Base-by-base conservation (phyloP, 1,140 invertebrate genomes). In the Drosophila jambulina region DNA sequence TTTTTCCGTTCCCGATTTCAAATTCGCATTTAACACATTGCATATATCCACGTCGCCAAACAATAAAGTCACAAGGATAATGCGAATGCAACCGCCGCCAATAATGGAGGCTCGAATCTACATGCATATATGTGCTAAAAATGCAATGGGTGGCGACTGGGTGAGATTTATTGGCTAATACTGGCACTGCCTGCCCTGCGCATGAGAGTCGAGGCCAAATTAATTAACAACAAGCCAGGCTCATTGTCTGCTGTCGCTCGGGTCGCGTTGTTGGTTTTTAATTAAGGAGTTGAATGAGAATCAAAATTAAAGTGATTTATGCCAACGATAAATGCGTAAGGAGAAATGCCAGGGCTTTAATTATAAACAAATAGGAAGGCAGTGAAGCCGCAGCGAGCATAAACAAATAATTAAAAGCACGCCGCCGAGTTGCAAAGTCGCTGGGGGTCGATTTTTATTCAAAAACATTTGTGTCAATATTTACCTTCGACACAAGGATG, bases 341-440 rank as follows among this genome's bases (percentile, higher is more conserved):
- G 53, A 65, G 45, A 62, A 75, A 43, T 36, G 53, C 54, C 70
- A 62, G 46, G 45, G 78, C 75, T 72, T 88, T 88, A 88, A 88
- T 88, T 88, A 88, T 90, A 88, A 84, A 88, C 74, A 88, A 88
- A 88, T 88, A 88, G 27, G 36, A 40, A 45, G 77, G 62, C 65
- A 75, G 65, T 65, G 56, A 59, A 62, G 77, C 71, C 75, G 51
- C 45, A 77, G 83, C 86, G 74, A 87, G 69, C 79, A 72, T 78
- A 88, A 88, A 84, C 84, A 88, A 84, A 81, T 88, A 88, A 88
- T 88, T 88, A 81, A 88, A 81, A 84, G 74, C 69, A 61, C 43
- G 67, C 32, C 19, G 53, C 69, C 83, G 64, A 67, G 76, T 80
- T 83, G 32, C 56, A 40, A 81, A 85, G 82, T 81, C 49, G 46